Percentiles rank a stretch among this genome's conserved stretches.
phyloP scores from a whole-genome alignment of 2,113 vertebrate species.

The Urocolius indicus region DNA sequence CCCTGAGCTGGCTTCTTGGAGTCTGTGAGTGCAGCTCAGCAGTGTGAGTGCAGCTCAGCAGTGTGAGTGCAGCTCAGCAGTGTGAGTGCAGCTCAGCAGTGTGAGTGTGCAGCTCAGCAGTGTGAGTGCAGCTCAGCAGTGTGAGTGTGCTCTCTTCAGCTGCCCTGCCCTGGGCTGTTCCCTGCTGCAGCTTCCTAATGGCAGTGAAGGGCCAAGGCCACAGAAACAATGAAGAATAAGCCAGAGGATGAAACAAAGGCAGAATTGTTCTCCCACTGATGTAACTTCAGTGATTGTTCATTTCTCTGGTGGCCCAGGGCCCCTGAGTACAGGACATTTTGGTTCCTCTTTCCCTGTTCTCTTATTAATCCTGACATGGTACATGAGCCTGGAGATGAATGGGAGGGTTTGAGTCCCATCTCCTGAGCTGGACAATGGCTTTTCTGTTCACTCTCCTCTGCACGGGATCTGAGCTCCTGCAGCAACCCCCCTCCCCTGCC shows the following conservation, averaged over 20 bases:
- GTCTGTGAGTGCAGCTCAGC: conserved; percentile 39
- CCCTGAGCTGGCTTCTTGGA: neutral
- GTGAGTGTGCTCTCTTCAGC: neutral
- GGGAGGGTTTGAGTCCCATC: conserved; percentile 19
- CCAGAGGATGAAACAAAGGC: conserved; percentile 10
- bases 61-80: too few species aligned
- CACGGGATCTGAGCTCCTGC: neutral
- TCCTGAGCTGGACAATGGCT: conserved; percentile 21
- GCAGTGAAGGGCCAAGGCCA: neutral
- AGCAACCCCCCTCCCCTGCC: neutral
- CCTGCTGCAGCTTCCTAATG: neutral
- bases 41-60: too few species aligned
- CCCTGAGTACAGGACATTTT: neutral
- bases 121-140: too few species aligned
- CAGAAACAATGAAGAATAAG: conserved; percentile 20
- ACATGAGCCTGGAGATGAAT: neutral
- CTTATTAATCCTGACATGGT: conserved; percentile 35
- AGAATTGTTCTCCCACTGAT: conserved; percentile 42
- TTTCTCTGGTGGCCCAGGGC: conserved; percentile 5
- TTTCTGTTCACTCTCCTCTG: neutral
- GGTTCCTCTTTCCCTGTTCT: conserved; percentile 8
- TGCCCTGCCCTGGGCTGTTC: neutral
- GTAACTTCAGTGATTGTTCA: neutral
- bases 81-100: too few species aligned
- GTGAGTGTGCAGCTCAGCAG: too few species aligned